Conservation (phyloP, 2,888 invertebrate genomes). For the Ferrisia virgata region DNA sequence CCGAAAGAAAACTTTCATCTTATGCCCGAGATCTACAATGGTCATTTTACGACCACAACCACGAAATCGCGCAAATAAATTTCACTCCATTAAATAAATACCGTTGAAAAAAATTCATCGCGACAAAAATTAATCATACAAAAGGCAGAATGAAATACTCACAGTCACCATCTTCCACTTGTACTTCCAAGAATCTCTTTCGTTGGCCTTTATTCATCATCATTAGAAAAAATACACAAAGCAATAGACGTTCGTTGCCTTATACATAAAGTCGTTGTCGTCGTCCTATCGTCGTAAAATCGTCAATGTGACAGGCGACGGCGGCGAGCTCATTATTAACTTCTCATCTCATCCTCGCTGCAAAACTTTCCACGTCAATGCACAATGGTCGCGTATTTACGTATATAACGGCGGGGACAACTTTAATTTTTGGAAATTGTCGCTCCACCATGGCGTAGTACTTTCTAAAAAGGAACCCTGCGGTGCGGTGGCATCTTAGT, state of each 20-base stretch:
- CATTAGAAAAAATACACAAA: neutral
- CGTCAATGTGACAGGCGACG: neutral
- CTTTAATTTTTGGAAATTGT: neutral
- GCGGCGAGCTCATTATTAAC: neutral
- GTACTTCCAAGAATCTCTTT: neutral
- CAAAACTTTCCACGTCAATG: neutral
- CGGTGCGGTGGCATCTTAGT: neutral
- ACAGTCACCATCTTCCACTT: no score
- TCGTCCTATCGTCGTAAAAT: neutral
- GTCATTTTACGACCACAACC: no score
- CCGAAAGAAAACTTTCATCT: no score
- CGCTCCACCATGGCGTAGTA: no score
- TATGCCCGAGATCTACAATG: no score
- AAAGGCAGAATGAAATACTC: no score
- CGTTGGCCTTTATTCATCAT: neutral
- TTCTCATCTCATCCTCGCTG: neutral
- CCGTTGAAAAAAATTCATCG: no score
- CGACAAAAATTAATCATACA: no score
- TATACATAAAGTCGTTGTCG: neutral
- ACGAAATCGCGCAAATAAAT: no score
- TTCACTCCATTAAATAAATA: no score
- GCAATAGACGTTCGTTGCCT: neutral
- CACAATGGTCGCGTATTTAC: neutral
- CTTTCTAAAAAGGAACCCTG: neutral
- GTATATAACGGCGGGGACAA: neutral